Evolutionary conservation across 2,888 invertebrate genomes (phyloP).

Genomic region (Phymatocera aterrima): DNA sequence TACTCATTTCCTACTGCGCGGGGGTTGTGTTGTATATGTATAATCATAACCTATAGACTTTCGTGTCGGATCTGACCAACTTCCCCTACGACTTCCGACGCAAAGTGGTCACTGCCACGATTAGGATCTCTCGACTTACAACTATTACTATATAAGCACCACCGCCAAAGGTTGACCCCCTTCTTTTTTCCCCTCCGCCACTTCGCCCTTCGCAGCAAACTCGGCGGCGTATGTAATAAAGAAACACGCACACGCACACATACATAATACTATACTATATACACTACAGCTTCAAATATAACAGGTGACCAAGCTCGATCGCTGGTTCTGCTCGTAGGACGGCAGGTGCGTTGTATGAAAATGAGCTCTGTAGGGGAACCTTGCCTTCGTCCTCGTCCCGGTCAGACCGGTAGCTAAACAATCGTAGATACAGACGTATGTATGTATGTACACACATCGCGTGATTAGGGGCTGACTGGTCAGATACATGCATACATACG

Average conservation of each 20-base stretch:
- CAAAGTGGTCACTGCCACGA: conserved; percentile 70
- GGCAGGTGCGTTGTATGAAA: conserved; percentile 27
- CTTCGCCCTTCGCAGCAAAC: background rate
- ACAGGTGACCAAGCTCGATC: conserved; percentile 8
- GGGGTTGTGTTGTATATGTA: background rate
- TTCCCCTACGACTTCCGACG: conserved; percentile 71
- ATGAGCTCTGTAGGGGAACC: background rate
- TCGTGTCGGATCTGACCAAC: conserved; percentile 70
- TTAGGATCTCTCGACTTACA: conserved; percentile 65
- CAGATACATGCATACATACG: background rate
- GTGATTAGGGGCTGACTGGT: conserved; percentile 42
- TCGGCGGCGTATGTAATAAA: background rate
- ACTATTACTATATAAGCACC: conserved; percentile 23
- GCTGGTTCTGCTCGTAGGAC: conserved; percentile 4
- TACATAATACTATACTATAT: background rate
- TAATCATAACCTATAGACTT: conserved; percentile 53
- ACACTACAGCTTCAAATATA: background rate
- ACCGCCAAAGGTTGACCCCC: conserved; percentile 26
- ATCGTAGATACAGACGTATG: no score
- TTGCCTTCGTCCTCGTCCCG: background rate
- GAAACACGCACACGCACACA: background rate
- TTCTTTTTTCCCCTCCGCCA: background rate
- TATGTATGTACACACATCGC: conserved; percentile 13
- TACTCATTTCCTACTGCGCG: background rate
- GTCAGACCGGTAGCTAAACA: conserved; percentile 10